Evolutionary conservation across 2,113 vertebrate species (phyloP), one percentile per base, ranked within the genome.

Genomic region (Aphyosemion australe): DNA sequence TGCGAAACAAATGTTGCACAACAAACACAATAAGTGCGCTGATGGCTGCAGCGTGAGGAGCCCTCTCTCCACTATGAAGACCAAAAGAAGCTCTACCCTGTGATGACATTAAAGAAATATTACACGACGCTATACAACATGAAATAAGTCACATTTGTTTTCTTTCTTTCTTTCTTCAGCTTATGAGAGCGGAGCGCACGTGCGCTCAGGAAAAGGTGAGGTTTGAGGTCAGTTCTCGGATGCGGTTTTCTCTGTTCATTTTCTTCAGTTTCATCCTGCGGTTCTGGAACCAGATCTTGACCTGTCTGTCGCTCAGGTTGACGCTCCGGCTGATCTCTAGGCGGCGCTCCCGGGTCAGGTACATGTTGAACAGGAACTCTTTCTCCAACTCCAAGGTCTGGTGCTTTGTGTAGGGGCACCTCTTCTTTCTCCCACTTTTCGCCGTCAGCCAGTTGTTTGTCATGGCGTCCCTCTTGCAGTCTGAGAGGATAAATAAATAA

Each of bases 211-310:
- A 98, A 92, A 99, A 99, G 84, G 97, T 97, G 89, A 98, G 96
- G 88, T 96, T 98, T 89, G 96, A 97, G 90, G 96, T 99, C 84
- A 99, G 94, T 96, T 99, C 96, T 77, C 97, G 96, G 92, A 98
- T 98, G 91, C 97, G 95, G 88, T 98, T 98, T 90, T 99, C 97
- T 83, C 97, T 93, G 93, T 95, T 99, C 97, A 99, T 98, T 94
- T 99, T 99, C 94, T 99, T 99, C 83, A 99, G 95, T 88, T 99
- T 99, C 97, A 99, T 99, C 93, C 97, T 96, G 93, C 97, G 97
- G 94, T 99, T 99, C 92, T 99, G 97, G 92, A 99, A 99, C 97
- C 97, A 99, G 88, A 99, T 99, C 94, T 99, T 99, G 92, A 98
- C 97, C 95, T 99, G 97, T 92, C 97, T 95, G 94, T 99, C 97